A percentile compares a stretch with the other conserved stretches of the same genome.
Evolutionary conservation across 2,888 invertebrate species (phyloP).

Genomic region (Azorinus chamasolen): DNA sequence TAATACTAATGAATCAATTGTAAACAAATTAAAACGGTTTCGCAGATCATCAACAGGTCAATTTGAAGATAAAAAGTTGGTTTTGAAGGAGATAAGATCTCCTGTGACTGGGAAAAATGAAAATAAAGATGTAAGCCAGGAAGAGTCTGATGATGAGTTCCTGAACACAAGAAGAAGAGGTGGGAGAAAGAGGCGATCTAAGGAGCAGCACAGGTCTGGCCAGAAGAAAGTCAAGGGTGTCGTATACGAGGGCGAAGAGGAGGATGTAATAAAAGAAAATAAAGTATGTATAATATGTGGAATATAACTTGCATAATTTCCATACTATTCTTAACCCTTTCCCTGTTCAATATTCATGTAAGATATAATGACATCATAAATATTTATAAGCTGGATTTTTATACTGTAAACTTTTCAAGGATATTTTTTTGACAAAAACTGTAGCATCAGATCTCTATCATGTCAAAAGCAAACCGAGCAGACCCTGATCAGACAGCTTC

Average conservation of each 20-base stretch:
- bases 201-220: conserved; percentile 12
- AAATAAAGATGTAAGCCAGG: background rate
- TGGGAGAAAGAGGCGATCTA: conserved; percentile 49
- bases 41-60: background rate
- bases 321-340: too few relatives aligned
- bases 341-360: background rate
- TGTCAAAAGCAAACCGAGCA: too few relatives aligned
- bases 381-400: too few relatives aligned
- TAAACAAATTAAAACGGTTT: background rate
- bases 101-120: background rate
- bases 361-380: too few relatives aligned
- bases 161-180: conserved; percentile 47
- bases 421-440: background rate
- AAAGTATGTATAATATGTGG: too few relatives aligned
- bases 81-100: too few relatives aligned
- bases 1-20: background rate
- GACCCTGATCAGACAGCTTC: too few relatives aligned
- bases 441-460: background rate
- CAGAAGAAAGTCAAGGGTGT: conserved; percentile 50
- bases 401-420: background rate
- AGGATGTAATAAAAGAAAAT: conserved; percentile 22
- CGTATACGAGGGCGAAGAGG: conserved; percentile 30
- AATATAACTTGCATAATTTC: too few relatives aligned
- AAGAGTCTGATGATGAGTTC: conserved; percentile 43
- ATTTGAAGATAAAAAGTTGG: background rate